phyloP scores from a whole-genome alignment of 2,888 invertebrate species.

The Eupithecia dodoneata region DNA sequence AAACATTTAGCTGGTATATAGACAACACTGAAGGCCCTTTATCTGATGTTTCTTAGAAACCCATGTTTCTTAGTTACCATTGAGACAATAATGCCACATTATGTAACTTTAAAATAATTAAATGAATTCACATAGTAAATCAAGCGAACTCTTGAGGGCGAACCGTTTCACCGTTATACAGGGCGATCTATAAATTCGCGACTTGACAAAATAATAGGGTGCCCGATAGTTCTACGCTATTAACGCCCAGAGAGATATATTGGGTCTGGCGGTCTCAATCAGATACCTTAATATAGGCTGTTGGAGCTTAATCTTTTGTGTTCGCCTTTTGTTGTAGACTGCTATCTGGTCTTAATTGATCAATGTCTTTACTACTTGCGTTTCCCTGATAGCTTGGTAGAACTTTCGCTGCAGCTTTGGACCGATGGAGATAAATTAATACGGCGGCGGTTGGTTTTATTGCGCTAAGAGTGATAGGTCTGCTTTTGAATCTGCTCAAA shows the following conservation, averaged over 20 bases:
- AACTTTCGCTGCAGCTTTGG: conserved; percentile 6
- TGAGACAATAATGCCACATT: conserved; percentile 11
- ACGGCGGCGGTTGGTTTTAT: conserved; percentile 4
- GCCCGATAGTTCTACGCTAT: conserved; percentile 78
- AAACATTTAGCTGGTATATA: background rate
- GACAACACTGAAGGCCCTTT: background rate
- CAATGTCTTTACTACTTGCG: conserved; percentile 14
- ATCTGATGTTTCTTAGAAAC: background rate
- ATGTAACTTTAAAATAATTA: conserved; percentile 39
- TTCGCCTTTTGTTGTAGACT: conserved; percentile 26
- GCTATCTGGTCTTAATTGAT: conserved; percentile 24
- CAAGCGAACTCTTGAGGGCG: conserved; percentile 40
- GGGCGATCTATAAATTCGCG: conserved; percentile 78
- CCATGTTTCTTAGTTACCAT: conserved; percentile 7
- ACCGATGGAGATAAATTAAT: background rate
- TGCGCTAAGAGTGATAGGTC: background rate
- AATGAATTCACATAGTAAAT: conserved; percentile 47
- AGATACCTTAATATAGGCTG: conserved; percentile 76
- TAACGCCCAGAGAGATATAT: conserved; percentile 83
- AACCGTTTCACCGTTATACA: conserved; percentile 67
- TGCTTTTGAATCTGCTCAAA: background rate
- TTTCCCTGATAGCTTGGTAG: conserved; percentile 3
- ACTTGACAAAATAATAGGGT: conserved; percentile 84
- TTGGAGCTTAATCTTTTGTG: conserved; percentile 35
- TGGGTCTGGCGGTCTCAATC: conserved; percentile 78